Evolutionary conservation across 2,888 invertebrate species (phyloP), one percentile per base, ranked within the genome.

Genomic region (Pristionchus exspectatus): DNA sequence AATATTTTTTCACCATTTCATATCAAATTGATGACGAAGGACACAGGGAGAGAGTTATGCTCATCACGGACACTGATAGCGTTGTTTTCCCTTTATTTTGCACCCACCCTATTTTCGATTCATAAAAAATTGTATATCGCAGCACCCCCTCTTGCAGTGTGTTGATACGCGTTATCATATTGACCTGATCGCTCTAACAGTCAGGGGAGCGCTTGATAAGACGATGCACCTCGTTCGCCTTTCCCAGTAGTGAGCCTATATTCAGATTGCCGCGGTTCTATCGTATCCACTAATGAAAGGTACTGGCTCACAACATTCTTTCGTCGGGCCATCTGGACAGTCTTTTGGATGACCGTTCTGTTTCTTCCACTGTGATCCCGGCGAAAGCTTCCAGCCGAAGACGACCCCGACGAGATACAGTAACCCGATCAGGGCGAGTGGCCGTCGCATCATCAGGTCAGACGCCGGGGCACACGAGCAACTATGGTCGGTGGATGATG

Each of bases 361-460:
- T 38, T 59, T 59, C 33, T n/a, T 56, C 84, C 84, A 85, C n/a
- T 66, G 44, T 5, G 72, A 27, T 72, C 21, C 72, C 72, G n/a
- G 24, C n/a, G 72, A 18, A 14, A 30, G 74, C 14, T 33, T 38
- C 30, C 72, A 72, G 72, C n/a, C n/a, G 30, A n/a, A 16, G n/a
- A 21, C 27, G 74, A 44, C 18, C 16, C 30, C 33, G 38, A 7
- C 21, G 18, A 59, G 59, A 33, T 50, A 85, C 84, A 59, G 84
- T 85, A 59, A 59, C 56, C 84, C 84, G 21, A 30, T 1, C 24
- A 85, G 30, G 50, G 50, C 16, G 33, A 44, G 14, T 4, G 16
- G 18, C 38, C 30, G 14, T 38, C 4, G 83, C 14, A 30, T 30
- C 56, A 33, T 30, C 59, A 59, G 59, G 38, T 38, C 50, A 50